Conservation (phyloP, 2,113 vertebrate genomes). For the Cnemophilus loriae region DNA sequence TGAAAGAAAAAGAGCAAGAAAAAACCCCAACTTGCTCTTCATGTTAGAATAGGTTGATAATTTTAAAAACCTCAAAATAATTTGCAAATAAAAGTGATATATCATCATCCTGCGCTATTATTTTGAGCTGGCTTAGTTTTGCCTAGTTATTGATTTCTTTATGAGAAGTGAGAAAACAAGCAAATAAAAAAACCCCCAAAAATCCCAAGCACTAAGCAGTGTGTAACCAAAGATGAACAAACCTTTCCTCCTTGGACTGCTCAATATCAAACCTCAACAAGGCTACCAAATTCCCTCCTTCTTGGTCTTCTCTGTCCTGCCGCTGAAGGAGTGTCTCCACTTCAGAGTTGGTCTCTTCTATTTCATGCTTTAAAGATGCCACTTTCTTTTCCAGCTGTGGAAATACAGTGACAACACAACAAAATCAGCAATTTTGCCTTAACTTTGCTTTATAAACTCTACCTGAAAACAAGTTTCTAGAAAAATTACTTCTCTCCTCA, state of each 20-base stretch:
- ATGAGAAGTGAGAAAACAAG: neutral
- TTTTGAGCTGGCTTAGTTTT: neutral
- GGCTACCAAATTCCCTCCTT: slow-evolving; percentile 79
- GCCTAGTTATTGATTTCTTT: neutral
- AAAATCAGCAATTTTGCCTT: neutral
- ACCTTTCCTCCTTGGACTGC: slow-evolving; percentile 79
- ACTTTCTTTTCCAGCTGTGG: slow-evolving; percentile 79
- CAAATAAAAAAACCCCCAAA: neutral
- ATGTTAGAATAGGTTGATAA: neutral
- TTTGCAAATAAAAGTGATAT: neutral
- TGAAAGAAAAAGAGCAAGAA: neutral
- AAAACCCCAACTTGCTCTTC: neutral
- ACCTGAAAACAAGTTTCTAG: neutral
- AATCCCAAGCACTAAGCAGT: neutral
- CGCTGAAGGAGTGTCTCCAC: slow-evolving; percentile 79
- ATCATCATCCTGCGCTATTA: neutral
- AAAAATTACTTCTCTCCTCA: neutral
- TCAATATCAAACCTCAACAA: slow-evolving; percentile 83
- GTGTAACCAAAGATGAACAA: neutral
- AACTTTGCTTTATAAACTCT: neutral
- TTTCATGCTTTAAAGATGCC: slow-evolving; percentile 71
- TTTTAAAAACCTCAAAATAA: neutral
- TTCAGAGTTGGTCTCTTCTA: slow-evolving; percentile 74
- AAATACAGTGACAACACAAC: neutral
- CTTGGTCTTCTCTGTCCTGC: slow-evolving; percentile 81